Evolutionary conservation across 2,888 invertebrate genomes (phyloP).

Genomic region (Lottia gigantea): DNA sequence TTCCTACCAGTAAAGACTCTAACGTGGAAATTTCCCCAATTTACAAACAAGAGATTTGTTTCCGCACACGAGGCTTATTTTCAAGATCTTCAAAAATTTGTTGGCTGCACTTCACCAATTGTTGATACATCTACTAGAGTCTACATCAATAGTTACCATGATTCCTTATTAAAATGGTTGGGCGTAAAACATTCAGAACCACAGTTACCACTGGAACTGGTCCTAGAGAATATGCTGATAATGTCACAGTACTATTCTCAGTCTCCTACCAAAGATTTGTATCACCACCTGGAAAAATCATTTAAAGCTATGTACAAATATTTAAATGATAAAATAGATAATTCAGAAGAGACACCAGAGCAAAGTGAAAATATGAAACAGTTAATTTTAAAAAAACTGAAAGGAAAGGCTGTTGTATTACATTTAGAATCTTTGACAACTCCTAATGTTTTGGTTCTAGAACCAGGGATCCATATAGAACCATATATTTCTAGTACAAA

Average conservation of each 20-base stretch:
- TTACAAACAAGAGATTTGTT: background rate
- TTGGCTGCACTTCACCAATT: background rate
- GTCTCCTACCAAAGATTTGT: background rate
- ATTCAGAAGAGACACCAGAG: background rate
- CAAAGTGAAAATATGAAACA: background rate
- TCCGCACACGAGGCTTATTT: background rate
- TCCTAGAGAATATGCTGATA: background rate
- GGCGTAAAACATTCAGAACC: background rate
- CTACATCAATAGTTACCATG: background rate
- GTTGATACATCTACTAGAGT: background rate
- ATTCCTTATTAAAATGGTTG: background rate
- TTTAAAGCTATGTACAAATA: background rate
- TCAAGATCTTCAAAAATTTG: background rate
- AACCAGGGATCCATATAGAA: background rate
- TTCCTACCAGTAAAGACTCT: conserved; percentile 21
- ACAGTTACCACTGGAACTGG: background rate
- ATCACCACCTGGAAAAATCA: background rate
- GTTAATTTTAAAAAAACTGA: background rate
- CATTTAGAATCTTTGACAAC: background rate
- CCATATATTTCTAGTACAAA: background rate
- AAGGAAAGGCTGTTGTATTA: background rate
- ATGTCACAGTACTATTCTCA: background rate
- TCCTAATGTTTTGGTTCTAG: background rate
- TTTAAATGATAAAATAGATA: background rate
- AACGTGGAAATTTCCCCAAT: background rate